Base-by-base conservation (phyloP, 2,888 invertebrate species). In the Microplitis deprimator region DNA sequence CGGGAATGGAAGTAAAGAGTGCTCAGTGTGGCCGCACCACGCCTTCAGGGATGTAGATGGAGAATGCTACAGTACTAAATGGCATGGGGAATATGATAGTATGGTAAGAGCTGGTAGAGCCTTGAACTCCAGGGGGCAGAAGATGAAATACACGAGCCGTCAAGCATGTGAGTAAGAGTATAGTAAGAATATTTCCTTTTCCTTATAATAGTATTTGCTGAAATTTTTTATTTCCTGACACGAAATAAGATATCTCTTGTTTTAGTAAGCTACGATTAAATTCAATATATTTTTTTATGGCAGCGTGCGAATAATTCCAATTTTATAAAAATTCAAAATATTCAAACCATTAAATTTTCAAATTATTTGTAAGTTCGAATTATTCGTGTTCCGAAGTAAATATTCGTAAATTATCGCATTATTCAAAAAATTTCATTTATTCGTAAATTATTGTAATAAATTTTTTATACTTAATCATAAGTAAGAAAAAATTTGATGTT, bases 1-100 rank as follows among this genome's bases (percentile, higher is more conserved):
- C 50, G 80, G 59, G 29, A 29, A 29, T 29, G 29, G 29, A 29
- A 29, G 29, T 29, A 29, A 29, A 29, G 29, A 29, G 29, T 29
- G 29, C 29, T 29, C 29, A 29, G 29, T 77, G 77, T 78, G 78
- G 75, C 75, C 79, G 78, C 71, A 79, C 78, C 79, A 80, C 81
- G 77, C 81, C 79, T 75, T 79, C 79, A 70, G 72, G 68, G 79
- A 78, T 50, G 50, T 8, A 13, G 13, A 50, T 8, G 50, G 13
- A 50, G 77, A 76, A 77, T 67, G 73, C 74, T 79, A 64, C 73
- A 71, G 68, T 62, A 68, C 50, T 13, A 50, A 50, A 50, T 50
- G 50, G 50, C 29, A 29, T 29, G 29, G 29, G 29, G 29, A 29
- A 29, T 69, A 74, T 72, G 77, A 74, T 29, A 20, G 50, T 41